Percentiles rank a stretch among this genome's conserved stretches.
Conservation (phyloP, 2,888 invertebrate species). For the Zele albiditarsus region DNA sequence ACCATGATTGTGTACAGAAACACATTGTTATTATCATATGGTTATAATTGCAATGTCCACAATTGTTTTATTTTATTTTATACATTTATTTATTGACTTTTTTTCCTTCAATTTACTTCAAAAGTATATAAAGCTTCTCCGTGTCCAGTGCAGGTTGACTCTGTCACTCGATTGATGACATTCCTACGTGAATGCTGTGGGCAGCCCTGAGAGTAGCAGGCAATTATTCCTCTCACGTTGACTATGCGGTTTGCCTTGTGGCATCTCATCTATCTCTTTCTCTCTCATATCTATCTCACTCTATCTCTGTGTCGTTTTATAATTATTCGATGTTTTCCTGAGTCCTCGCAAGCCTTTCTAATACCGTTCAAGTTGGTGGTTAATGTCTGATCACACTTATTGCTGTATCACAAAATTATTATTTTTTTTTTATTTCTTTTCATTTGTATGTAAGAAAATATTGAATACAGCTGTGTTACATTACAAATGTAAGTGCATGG, state of each 20-base stretch:
- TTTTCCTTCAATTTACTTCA: not conserved
- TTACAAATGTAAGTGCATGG: not conserved
- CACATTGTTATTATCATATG: not conserved
- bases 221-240: constrained; percentile 56
- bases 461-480: not conserved
- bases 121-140: not conserved
- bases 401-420: not conserved
- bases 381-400: not conserved
- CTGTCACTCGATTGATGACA: constrained; percentile 25
- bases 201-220: constrained; percentile 36
- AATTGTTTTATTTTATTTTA: not conserved
- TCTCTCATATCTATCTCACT: constrained; percentile 57
- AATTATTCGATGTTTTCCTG: not conserved
- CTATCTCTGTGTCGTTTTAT: not conserved
- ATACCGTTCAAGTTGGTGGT: constrained; percentile 48
- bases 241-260: constrained; percentile 69
- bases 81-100: not conserved
- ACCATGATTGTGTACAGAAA: not conserved
- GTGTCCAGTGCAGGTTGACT: not conserved
- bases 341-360: constrained; percentile 63
- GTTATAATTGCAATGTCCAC: not conserved
- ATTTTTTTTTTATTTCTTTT: not conserved
- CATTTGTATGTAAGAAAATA: not conserved
- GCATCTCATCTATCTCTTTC: constrained; percentile 56
- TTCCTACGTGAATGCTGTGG: constrained; percentile 31